Conservation (phyloP, 2,888 invertebrate species). For the Perizoma flavofasciatum region DNA sequence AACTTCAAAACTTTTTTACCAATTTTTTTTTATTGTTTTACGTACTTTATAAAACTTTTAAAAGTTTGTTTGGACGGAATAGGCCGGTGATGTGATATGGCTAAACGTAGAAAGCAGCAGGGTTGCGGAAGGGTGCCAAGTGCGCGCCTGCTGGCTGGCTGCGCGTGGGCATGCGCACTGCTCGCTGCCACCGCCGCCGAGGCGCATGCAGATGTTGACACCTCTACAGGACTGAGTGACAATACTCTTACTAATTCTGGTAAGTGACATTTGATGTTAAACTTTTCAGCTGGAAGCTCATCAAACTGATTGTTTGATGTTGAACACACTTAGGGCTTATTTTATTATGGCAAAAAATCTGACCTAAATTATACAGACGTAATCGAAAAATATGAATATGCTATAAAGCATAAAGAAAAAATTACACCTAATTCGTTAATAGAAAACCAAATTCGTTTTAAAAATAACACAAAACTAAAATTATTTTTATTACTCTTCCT, state of each 20-base stretch:
- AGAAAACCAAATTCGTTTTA: too few species aligned
- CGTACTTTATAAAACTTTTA: constrained; percentile 32
- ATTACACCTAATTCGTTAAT: too few species aligned
- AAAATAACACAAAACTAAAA: too few species aligned
- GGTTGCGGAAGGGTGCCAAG: constrained; percentile 47
- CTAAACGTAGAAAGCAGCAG: constrained; percentile 53
- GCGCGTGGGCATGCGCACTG: constrained; percentile 79
- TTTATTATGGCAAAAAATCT: too few species aligned
- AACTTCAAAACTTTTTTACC: constrained; percentile 14
- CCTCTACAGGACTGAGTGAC: constrained; percentile 78
- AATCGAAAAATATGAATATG: too few species aligned
- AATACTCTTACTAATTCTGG: constrained; percentile 78
- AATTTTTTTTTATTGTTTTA: constrained; percentile 2
- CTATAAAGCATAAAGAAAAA: too few species aligned
- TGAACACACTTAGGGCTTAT: too few species aligned
- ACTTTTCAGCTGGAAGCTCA: background rate
- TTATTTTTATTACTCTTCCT: too few species aligned
- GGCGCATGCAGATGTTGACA: constrained; percentile 73
- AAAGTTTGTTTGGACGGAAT: constrained; percentile 38
- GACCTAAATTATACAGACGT: too few species aligned
- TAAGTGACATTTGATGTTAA: constrained; percentile 41
- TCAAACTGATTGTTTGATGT: too few species aligned
- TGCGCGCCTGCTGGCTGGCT: constrained; percentile 54
- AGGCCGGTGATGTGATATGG: constrained; percentile 79
- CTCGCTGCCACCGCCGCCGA: constrained; percentile 55